Base-by-base conservation (phyloP, 1,140 invertebrate species). In the Psix sp. region DNA sequence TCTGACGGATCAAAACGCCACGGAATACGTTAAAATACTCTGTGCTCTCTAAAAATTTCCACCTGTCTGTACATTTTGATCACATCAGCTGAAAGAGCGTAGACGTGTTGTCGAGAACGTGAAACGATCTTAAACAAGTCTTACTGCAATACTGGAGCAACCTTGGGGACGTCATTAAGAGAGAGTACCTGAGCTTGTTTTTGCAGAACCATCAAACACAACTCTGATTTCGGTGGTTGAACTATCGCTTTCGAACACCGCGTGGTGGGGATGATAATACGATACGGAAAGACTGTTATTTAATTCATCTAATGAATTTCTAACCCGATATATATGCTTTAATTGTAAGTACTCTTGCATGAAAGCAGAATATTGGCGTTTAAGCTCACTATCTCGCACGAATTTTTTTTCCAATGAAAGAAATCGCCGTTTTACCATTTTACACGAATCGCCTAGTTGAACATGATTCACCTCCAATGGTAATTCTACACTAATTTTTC, bases 301-400 rank as follows among this genome's bases (percentile, higher is more conserved):
- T 3, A 33, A 10, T 33, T n/a, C 5, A 10, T 6, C 29, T 5
- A 6, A 33, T 5, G 10, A n/a, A 3, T 33, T 11, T 7, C 4
- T 6, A 0, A 42, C 36, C n/a, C 24, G 15, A 2, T 52, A 49
- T 80, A 87, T 84, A 59, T 86, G 84, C 18, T 79, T 80, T 3
- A 87, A 31, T 0, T 48, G n/a, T 18, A 81, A 31, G 54, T 86
- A 87, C 59, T 86, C 85, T 3, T 65, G 10, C 46, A 86, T 82
- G 49, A 85, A 85, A 7, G 74, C 14, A 1, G 21, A 16, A 48
- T 85, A 86, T 59, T 70, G 33, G 5, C 45, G 1, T 56, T 78
- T 77, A 18, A 85, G 63, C 5, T 60, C 42, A 73, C 20, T n/a
- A 54, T 63, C 11, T 13, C 17, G 36, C 65, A 49, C 42, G 13